Evolutionary conservation across 2,797 vertebrate species (phyloP), one percentile per base, ranked within the genome.

Genomic region (Gymnoscopelus microlampas): DNA sequence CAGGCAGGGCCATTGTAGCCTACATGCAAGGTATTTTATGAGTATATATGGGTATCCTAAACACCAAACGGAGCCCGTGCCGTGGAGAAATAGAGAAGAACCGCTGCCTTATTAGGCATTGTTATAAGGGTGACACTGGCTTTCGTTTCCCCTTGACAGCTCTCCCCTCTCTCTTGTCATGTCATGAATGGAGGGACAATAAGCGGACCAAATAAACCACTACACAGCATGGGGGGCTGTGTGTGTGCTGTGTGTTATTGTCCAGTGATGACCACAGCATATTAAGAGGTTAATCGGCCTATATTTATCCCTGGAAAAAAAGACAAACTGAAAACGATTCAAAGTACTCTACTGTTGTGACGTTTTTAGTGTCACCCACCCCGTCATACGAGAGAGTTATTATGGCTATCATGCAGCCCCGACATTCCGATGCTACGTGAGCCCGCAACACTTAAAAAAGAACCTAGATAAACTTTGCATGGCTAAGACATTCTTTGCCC

Each of bases 81-180:
- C 23, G 50, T 5, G 32, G 66, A 77, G 51, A 63, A 78, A 68
- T 63, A 74, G 68, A 70, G 80, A 66, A 82, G 67, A 73, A 60
- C 12, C 68, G 69, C 80, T 66, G 9, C 91, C 91, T 83, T 92
- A 91, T 91, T 87, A 81, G 91, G 91, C 67, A 57, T 80, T 91
- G 90, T 86, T 90, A 83, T 82, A 82, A 63, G 71, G 50, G 47
- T 68, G 67, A 81, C 85, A 79, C 78, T 79, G 76, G 87, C 87
- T 91, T 90, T 79, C 77, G 86, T 88, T 81, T 81, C 64, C 23
- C 71, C 32, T 29, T 86, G 85, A 87, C 87, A 87, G 87, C 74
- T 70, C 65, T 55, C 67, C 49, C 23, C 32, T 35, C 32, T 35
- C 32, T 35, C 71, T 49, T 74, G 64, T 74, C 71, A 59, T 55